These are phyloP conservation scores for Coleophora deauratella DNA, from an alignment of 2,888 invertebrate genomes.

Conservation along the genomic window DNA sequence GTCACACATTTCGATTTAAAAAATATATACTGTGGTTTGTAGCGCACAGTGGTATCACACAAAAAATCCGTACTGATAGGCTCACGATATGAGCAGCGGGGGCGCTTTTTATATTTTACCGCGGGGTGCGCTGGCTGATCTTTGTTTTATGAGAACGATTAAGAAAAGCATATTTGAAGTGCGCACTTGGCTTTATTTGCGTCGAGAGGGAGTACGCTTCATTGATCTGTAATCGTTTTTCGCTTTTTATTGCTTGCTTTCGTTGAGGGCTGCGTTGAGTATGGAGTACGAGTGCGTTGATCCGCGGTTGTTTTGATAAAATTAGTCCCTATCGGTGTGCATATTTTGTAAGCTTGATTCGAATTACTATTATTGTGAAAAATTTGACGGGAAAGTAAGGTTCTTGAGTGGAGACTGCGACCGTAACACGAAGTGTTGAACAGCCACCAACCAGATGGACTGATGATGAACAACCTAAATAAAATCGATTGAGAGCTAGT, in stretches of 20 bases:
- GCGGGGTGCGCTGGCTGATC: conserved; percentile 64
- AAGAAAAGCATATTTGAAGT: conserved; percentile 75
- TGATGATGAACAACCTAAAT: too few relatives aligned
- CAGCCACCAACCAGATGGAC: too few relatives aligned
- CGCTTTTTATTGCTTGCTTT: conserved; percentile 52
- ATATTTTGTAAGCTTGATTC: too few relatives aligned
- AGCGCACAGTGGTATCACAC: too few relatives aligned
- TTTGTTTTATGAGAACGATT: conserved; percentile 75
- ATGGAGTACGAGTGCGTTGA: conserved; percentile 39
- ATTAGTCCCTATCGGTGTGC: conserved; percentile 36
- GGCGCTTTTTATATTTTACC: conserved; percentile 45
- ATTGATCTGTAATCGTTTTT: conserved; percentile 73
- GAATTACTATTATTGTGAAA: conserved; percentile 1
- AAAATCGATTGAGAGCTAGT: too few relatives aligned
- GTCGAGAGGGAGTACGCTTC: conserved; percentile 67
- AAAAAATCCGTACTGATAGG: conserved; percentile 42
- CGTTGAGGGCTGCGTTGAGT: conserved; percentile 35
- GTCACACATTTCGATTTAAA: too few relatives aligned
- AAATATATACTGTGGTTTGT: too few relatives aligned
- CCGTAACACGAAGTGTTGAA: too few relatives aligned
- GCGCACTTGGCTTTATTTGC: conserved; percentile 71
- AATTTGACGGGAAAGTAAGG: conserved; percentile 21
- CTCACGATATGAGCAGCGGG: conserved; percentile 62
- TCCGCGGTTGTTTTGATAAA: conserved; percentile 36
- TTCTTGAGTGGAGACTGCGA: too few relatives aligned